Conservation (phyloP, 2,113 vertebrate species). For the Todiramphus chloris region DNA sequence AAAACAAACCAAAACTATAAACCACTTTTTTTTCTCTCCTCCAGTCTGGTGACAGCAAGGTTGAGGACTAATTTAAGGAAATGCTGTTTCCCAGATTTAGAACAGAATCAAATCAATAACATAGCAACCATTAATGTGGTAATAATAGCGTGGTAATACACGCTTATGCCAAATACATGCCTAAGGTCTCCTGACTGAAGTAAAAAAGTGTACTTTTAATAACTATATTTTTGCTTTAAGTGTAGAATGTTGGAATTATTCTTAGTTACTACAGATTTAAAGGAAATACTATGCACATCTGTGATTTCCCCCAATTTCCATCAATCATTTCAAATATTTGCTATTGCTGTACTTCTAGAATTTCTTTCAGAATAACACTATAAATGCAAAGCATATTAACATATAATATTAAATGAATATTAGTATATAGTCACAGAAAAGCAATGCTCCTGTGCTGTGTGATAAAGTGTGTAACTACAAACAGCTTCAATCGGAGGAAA, state of each 20-base stretch:
- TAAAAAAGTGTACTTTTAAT: background rate
- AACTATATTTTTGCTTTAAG: background rate
- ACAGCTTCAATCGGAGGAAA: conserved; percentile 49
- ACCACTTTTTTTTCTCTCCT: background rate
- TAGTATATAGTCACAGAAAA: background rate
- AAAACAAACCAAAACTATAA: background rate
- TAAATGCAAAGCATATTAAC: conserved; percentile 39
- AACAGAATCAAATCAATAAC: background rate
- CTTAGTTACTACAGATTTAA: background rate
- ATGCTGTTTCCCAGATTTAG: background rate
- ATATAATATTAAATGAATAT: conserved; percentile 21
- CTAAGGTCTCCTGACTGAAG: background rate
- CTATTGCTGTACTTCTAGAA: background rate
- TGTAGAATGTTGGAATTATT: background rate
- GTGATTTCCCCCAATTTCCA: background rate
- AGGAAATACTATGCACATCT: background rate
- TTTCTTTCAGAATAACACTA: background rate
- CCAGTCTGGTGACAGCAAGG: background rate
- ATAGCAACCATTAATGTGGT: background rate
- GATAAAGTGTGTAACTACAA: conserved; percentile 36
- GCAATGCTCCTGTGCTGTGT: background rate
- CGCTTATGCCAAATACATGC: background rate
- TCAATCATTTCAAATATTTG: background rate
- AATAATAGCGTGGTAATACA: background rate
- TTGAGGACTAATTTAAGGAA: background rate